Conservation (phyloP, 2,888 invertebrate genomes). For the Xestoiulus laeticollis region DNA sequence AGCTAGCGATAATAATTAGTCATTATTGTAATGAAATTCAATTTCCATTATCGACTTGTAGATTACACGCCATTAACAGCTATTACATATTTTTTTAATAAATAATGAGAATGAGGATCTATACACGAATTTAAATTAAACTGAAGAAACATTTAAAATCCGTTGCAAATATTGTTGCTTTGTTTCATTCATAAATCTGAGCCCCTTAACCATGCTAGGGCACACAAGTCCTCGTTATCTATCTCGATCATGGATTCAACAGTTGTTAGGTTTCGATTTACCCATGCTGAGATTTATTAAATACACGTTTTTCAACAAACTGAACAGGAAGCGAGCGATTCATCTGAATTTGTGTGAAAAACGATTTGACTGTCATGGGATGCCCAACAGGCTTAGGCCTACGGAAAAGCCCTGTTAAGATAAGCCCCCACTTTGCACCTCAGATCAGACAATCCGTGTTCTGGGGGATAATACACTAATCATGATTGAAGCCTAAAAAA, state of each 20-base stretch:
- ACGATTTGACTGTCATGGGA: conserved; percentile 3
- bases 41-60: too few species aligned
- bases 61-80: too few species aligned
- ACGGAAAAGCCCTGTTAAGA: conserved; percentile 24
- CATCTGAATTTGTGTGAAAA: conserved; percentile 26
- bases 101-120: too few species aligned
- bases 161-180: too few species aligned
- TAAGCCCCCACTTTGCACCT: conserved; percentile 26
- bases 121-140: too few species aligned
- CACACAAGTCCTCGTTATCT: not conserved
- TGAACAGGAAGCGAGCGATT: conserved; percentile 14
- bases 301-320: not conserved
- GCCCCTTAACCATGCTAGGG: not conserved
- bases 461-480: conserved; percentile 15
- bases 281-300: conserved; percentile 3
- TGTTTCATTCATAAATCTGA: not conserved
- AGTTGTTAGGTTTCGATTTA: not conserved
- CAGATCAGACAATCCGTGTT: conserved; percentile 11
- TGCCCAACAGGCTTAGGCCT: not conserved
- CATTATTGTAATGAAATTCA: too few species aligned
- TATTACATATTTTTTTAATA: too few species aligned
- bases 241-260: conserved; percentile 4
- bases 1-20: too few species aligned
- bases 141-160: too few species aligned
- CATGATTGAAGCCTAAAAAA: conserved; percentile 12